Conservation (phyloP, 2,888 invertebrate genomes). For the Osmoderma eremita region DNA sequence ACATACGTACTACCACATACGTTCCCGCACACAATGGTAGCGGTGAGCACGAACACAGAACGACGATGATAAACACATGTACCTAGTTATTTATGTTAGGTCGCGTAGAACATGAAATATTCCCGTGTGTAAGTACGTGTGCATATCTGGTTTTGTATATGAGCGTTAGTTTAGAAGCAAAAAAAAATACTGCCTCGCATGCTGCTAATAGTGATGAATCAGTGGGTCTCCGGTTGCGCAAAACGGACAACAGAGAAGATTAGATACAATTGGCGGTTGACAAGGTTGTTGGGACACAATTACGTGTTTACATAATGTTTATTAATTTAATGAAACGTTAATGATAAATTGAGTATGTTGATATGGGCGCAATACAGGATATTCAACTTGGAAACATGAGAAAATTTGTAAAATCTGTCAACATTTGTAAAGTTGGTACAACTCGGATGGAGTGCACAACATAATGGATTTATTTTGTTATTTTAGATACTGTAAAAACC, state of each 20-base stretch:
- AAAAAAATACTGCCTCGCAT: constrained; percentile 20
- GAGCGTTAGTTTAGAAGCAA: neutral
- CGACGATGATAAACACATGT: constrained; percentile 12
- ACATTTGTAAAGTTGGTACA: no score
- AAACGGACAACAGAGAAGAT: constrained; percentile 21
- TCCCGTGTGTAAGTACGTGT: neutral
- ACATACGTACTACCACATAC: no score
- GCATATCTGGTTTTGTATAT: neutral
- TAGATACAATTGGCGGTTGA: constrained; percentile 11
- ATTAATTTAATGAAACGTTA: constrained; percentile 7
- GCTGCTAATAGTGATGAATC: constrained; percentile 30
- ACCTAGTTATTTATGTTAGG: constrained; percentile 21
- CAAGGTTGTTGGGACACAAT: neutral
- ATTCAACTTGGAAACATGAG: no score
- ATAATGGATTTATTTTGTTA: no score
- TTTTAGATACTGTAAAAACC: no score
- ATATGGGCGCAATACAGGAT: no score
- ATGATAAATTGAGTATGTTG: no score
- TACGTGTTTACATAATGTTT: constrained; percentile 18
- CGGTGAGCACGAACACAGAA: neutral
- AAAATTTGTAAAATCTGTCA: no score
- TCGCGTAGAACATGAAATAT: neutral
- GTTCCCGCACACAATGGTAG: no score
- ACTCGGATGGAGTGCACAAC: no score
- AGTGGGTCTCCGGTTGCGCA: constrained; percentile 22